Percentiles rank a stretch among this genome's conserved stretches.
phyloP scores from a whole-genome alignment of 2,797 vertebrate genomes.

The Vultur gryphus region DNA sequence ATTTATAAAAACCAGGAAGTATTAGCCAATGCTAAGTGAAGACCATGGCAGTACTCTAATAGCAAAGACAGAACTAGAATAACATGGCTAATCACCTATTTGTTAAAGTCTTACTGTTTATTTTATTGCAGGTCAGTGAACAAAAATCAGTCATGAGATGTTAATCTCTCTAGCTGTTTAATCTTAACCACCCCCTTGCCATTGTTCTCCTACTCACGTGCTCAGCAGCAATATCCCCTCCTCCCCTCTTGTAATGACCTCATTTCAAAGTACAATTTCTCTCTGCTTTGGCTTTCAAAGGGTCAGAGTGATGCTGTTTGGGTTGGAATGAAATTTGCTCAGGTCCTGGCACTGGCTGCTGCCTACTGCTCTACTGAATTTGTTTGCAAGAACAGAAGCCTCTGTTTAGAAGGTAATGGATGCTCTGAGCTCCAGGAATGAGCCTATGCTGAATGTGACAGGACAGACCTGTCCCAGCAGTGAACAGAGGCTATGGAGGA shows the following conservation, averaged over 20 bases:
- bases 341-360: not conserved
- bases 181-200: not conserved
- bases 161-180: constrained; percentile 40
- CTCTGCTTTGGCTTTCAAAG: not conserved
- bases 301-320: not conserved
- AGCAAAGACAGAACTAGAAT: not conserved
- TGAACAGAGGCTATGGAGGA: not conserved
- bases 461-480: not conserved
- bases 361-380: not conserved
- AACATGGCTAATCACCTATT: not conserved
- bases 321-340: not conserved
- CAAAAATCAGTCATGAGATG: constrained; percentile 41
- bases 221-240: not conserved
- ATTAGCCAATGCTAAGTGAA: not conserved
- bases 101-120: constrained; percentile 7
- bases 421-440: not conserved
- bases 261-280: not conserved
- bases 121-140: constrained; percentile 36
- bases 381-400: not conserved
- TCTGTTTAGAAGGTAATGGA: not conserved
- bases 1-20: not conserved
- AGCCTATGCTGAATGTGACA: not conserved
- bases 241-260: not conserved
- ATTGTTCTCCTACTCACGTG: not conserved
- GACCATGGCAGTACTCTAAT: not conserved